Percentiles rank a stretch among this genome's conserved stretches.
Conservation (phyloP, 2,888 invertebrate species). For the Scaptodrosophila latifasciaeformis region DNA sequence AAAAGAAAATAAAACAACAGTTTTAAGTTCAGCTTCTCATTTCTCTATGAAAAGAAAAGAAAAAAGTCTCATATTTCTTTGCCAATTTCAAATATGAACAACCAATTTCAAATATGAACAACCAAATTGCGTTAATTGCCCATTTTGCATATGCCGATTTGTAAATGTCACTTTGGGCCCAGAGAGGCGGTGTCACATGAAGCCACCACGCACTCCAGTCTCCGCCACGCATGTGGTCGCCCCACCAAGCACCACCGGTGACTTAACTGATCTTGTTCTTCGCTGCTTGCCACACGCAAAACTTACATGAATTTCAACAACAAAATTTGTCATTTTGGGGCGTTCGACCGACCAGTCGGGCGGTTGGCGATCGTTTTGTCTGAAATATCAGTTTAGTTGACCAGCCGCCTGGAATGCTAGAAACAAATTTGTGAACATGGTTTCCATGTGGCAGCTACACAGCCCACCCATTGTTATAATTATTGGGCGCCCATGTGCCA, state of each 20-base stretch:
- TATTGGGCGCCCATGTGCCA: conserved; percentile 60
- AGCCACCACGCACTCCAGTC: neutral
- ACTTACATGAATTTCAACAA: conserved; percentile 50
- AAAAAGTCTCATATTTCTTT: neutral
- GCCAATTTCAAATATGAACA: conserved; percentile 12
- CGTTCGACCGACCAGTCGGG: neutral
- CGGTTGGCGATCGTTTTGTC: conserved; percentile 49
- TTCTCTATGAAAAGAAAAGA: too few species aligned
- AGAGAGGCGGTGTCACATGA: neutral
- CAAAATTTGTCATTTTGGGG: conserved; percentile 55
- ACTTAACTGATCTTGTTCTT: too few species aligned
- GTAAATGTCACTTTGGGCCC: conserved; percentile 11
- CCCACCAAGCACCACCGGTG: conserved; percentile 2
- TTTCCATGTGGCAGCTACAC: conserved; percentile 7
- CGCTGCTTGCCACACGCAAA: too few species aligned
- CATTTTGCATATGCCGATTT: conserved; percentile 18
- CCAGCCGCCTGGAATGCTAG: conserved; percentile 8
- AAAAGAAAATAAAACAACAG: too few species aligned
- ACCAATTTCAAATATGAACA: conserved; percentile 16
- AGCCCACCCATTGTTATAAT: conserved; percentile 69
- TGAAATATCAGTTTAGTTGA: conserved; percentile 28
- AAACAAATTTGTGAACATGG: conserved; percentile 63
- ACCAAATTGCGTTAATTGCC: conserved; percentile 9
- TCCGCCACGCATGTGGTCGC: conserved; percentile 4
- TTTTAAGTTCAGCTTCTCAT: too few species aligned